A percentile compares a stretch with the other conserved stretches of the same genome.
These are phyloP conservation scores for Bembecia ichneumoniformis DNA, from an alignment of 2,888 invertebrate genomes.

Conservation along the genomic window DNA sequence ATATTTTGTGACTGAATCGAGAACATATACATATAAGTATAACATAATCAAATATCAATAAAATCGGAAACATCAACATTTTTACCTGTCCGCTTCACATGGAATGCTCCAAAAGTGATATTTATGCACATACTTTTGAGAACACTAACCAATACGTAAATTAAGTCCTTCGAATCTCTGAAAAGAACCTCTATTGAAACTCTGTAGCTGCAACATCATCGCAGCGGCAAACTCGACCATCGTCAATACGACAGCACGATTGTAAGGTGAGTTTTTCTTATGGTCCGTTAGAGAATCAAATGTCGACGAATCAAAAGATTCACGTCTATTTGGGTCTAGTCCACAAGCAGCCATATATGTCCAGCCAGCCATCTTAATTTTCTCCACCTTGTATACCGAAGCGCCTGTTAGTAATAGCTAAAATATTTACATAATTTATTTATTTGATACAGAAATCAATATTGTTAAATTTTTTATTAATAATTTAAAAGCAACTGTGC, in stretches of 20 bases:
- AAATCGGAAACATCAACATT: neutral
- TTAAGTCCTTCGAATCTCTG: slow-evolving; percentile 75
- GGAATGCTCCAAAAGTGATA: too few species aligned
- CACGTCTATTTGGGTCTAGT: slow-evolving; percentile 80
- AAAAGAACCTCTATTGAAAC: slow-evolving; percentile 73
- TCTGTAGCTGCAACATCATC: slow-evolving; percentile 65
- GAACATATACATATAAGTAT: neutral
- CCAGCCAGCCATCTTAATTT: slow-evolving; percentile 96
- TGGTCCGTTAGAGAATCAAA: slow-evolving; percentile 25
- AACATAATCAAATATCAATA: neutral
- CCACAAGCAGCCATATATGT: slow-evolving; percentile 99
- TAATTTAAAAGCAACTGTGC: neutral
- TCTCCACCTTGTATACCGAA: slow-evolving; percentile 84
- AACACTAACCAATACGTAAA: slow-evolving; percentile 78
- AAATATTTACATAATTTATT: slow-evolving; percentile 11
- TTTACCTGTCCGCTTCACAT: neutral
- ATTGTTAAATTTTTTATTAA: too few species aligned
- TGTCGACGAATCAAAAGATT: slow-evolving; percentile 63
- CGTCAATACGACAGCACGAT: slow-evolving; percentile 51
- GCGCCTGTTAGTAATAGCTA: slow-evolving; percentile 76
- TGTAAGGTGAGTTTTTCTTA: slow-evolving; percentile 45
- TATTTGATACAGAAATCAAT: neutral
- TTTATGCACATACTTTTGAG: neutral
- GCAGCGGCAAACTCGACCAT: slow-evolving; percentile 67
- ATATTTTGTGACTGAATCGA: too few species aligned